These are phyloP conservation scores for Halocaridina rubra DNA, from an alignment of 2,888 invertebrate genomes.

Conservation along the genomic window DNA sequence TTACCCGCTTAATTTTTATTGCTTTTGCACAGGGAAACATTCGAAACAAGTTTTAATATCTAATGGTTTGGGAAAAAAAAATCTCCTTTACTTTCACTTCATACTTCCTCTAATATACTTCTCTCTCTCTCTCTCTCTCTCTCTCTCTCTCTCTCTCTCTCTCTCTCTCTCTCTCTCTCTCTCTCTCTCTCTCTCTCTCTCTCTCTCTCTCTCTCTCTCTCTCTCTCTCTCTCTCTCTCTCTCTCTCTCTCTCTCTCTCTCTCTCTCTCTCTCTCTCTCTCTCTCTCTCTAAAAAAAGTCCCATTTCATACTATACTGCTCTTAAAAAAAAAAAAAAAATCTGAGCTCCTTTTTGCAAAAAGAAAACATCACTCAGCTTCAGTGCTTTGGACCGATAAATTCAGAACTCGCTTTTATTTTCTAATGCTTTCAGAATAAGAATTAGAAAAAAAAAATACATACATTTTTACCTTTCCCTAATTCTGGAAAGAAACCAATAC, in stretches of 20 bases:
- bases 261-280: background rate
- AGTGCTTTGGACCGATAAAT: no score
- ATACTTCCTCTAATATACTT: background rate
- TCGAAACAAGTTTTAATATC: no score
- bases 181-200: no score
- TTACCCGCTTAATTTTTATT: no score
- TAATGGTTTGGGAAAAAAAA: no score
- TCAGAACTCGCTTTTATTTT: background rate
- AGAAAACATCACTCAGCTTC: background rate
- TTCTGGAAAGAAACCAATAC: no score
- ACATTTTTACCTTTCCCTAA: background rate
- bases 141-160: conserved; percentile 6
- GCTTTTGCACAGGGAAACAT: no score
- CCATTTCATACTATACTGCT: background rate
- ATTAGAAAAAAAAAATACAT: background rate
- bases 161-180: conserved; percentile 8
- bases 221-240: background rate
- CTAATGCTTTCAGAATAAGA: background rate
- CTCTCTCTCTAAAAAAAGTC: background rate
- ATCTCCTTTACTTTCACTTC: background rate
- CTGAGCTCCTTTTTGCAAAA: background rate
- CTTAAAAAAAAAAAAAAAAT: background rate
- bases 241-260: background rate
- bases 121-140: conserved; percentile 16
- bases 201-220: background rate